phyloP scores from a whole-genome alignment of 1,140 invertebrate genomes.

The Papilio polyxenes region DNA sequence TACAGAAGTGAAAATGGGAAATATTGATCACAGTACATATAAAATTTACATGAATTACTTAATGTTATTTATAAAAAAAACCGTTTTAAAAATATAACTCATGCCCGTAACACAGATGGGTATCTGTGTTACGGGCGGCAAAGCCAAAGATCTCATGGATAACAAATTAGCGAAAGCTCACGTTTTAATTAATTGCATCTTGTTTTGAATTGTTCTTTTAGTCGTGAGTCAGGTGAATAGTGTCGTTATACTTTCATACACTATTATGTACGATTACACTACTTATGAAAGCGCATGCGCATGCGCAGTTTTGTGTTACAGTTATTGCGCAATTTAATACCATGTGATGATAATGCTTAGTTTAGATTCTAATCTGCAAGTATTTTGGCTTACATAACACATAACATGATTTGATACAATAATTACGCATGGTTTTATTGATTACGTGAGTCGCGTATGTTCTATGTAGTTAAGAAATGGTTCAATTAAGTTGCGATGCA shows the following conservation, averaged over 20 bases:
- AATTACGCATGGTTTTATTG: not conserved
- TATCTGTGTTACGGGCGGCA: not conserved
- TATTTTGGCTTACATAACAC: not conserved
- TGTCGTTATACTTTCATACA: slow-evolving; percentile 64
- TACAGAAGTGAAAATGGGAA: not conserved
- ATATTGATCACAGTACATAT: not conserved
- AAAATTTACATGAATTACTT: no score
- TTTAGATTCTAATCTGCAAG: not conserved
- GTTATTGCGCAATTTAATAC: not conserved
- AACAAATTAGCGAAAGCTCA: slow-evolving; percentile 57
- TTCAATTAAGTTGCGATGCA: no score
- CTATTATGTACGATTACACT: slow-evolving; percentile 30
- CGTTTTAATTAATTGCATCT: slow-evolving; percentile 60
- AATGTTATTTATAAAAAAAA: no score
- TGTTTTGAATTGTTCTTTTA: slow-evolving; percentile 51
- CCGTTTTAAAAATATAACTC: no score
- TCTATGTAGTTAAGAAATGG: no score
- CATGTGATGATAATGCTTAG: not conserved
- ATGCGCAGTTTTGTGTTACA: not conserved
- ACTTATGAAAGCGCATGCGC: not conserved
- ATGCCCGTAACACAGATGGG: no score
- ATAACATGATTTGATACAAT: not conserved
- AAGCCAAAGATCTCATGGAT: slow-evolving; percentile 44
- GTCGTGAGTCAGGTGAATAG: slow-evolving; percentile 32
- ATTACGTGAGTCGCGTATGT: not conserved